Conservation (phyloP, 1,140 invertebrate genomes). For the Geopemphigus sp. region DNA sequence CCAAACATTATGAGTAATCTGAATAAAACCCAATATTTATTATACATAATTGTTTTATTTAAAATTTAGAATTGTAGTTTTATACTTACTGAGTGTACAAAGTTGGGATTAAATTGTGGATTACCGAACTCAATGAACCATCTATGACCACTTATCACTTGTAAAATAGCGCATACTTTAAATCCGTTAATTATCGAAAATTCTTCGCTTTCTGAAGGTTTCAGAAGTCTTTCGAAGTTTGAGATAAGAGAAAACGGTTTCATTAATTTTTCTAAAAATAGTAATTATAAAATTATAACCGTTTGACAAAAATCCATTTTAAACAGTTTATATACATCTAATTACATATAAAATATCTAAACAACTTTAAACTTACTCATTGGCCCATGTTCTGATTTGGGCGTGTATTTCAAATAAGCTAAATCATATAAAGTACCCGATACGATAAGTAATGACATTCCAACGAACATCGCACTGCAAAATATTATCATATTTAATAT, state of each 20-base stretch:
- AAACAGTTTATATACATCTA: neutral
- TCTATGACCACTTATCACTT: conserved; percentile 52
- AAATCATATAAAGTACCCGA: conserved; percentile 15
- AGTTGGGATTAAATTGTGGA: conserved; percentile 15
- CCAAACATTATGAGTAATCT: conserved; percentile 42
- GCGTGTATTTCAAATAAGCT: neutral
- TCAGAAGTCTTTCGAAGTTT: conserved; percentile 51
- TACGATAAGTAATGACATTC: neutral
- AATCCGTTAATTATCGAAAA: conserved; percentile 51
- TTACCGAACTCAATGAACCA: conserved; percentile 51
- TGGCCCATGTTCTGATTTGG: conserved; percentile 35
- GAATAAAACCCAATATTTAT: neutral
- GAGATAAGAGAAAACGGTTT: conserved; percentile 51
- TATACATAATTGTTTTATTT: no score
- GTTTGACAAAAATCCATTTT: neutral
- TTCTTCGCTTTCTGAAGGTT: conserved; percentile 49
- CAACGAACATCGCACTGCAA: neutral
- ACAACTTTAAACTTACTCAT: conserved; percentile 14
- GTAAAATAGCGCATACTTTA: conserved; percentile 51
- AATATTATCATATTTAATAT: neutral
- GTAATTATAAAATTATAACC: no score
- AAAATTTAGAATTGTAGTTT: neutral
- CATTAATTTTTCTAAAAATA: conserved; percentile 47
- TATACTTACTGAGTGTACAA: neutral
- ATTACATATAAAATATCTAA: neutral